Base-by-base conservation (phyloP, 2,797 vertebrate species). In the Sebastes cheni region DNA sequence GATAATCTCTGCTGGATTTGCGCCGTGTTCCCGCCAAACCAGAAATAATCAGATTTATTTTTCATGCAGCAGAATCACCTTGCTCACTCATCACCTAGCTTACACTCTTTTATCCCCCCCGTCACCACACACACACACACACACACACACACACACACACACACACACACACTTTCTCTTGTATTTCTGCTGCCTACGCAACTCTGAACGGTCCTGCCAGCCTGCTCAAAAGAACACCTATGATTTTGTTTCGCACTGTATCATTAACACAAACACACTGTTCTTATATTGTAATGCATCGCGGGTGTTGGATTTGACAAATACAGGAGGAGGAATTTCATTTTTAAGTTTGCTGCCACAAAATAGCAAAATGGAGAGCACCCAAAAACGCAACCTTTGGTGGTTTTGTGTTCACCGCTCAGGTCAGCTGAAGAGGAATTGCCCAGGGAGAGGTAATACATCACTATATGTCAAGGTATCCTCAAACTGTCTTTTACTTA, bases 401-500 rank as follows among this genome's bases (percentile, higher is more conserved):
- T 18, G 9, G 71, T 52, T 52, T 79, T 73, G 66, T 65, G 75
- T 76, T 67, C 12, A 3, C 54, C 5, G 61, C 83, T 83, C 60
- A 50, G 75, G 67, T 86, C 85, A 71, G 85, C 72, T 55, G 36
- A 16, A 34, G 78, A 84, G 79, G 67, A 76, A 75, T 50, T 25
- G 46, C 73, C 72, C n/a, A 12, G 52, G 58, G 34, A 77, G 75
- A 42, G 65, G 65, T 60, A 68, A 89, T 86, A 46, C 75, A 88
- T 89, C 88, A 85, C 80, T 69, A 70, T 80, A 81, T 84, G 90
- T 85, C 83, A 73, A 55, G 70, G 60, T 79, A 82, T 83, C 83
- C 88, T 85, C 86, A 87, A 92, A 89, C 79, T 78, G 90, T 87
- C 86, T 83, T 42, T 92, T 86, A 86, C 82, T 88, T 75, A 70